Percentiles rank a stretch among this genome's conserved stretches.
These are phyloP conservation scores for Eubasilissa regina DNA, from an alignment of 1,140 invertebrate genomes.

Conservation along the genomic window DNA sequence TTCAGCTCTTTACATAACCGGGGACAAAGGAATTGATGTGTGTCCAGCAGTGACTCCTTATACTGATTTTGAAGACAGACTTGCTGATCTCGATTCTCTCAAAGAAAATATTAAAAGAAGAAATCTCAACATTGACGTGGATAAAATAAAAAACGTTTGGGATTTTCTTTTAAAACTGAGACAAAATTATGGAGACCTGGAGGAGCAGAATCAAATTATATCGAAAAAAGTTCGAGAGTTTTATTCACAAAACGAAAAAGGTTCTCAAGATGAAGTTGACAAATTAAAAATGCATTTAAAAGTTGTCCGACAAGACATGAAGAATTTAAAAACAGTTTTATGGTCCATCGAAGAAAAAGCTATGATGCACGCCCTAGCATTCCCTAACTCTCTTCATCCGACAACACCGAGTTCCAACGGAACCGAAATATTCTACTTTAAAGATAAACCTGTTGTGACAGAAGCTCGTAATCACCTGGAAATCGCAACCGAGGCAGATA, in stretches of 20 bases:
- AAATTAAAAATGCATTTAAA: conserved; percentile 72
- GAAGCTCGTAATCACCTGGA: conserved; percentile 72
- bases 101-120: conserved; percentile 69
- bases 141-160: conserved; percentile 71
- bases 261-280: conserved; percentile 66
- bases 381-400: conserved; percentile 79
- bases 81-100: conserved; percentile 69
- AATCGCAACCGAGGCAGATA: conserved; percentile 70
- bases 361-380: conserved; percentile 72
- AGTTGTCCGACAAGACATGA: conserved; percentile 76
- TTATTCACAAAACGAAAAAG: conserved; percentile 63
- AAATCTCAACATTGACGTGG: conserved; percentile 66
- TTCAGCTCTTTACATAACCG: conserved; percentile 78
- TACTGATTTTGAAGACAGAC: conserved; percentile 74
- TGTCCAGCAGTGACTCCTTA: conserved; percentile 76
- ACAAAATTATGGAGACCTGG: conserved; percentile 65
- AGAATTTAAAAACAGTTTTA: conserved; percentile 71
- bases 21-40: conserved; percentile 74
- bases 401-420: conserved; percentile 71
- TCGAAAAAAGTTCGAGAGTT: conserved; percentile 64
- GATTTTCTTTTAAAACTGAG: conserved; percentile 68
- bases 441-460: conserved; percentile 62
- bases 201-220: conserved; percentile 66
- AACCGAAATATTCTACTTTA: conserved; percentile 68
- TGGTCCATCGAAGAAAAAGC: conserved; percentile 77